Base-by-base conservation (phyloP, 37 sponge, comb jelly and placozoan genomes). In the Bolinopsis microptera region DNA sequence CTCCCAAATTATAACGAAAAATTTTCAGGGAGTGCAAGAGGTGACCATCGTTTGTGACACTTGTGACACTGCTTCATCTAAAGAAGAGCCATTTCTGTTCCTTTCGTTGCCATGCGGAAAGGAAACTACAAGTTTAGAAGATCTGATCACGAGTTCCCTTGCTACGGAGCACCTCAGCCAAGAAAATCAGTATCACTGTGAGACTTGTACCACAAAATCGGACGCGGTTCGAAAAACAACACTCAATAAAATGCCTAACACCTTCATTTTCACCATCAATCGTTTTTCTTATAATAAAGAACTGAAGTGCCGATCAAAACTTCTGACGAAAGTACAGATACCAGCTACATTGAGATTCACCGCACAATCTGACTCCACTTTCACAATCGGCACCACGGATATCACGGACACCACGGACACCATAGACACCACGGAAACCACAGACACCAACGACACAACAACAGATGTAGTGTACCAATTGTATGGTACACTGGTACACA, bases 111-210 rank as follows among this genome's bases (percentile, higher is more conserved):
- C 90, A 3, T 86, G 90, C 39, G 90, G 90, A 27, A 41, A 39
- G 26, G 90, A 86, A 27, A 0, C 61, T 0, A 33, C 61, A 28
- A 28, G 38, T 3, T 27, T 86, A n/a, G 61, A 39, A 40, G 36
- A 38, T 9, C 90, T 86, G 3, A 41, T 86, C 25, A 3, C 1
- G 26, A 39, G 35, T 8, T 36, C 36, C 48, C 61, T 86, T 1
- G 90, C 90, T 1, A 24, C 90, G 90, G 90, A 86, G 61, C 26
- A 41, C 48, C 61, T 86, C 13, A 39, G 28, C 22, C 31, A 41
- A 23, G 90, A 86, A 34, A 86, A 86, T 40, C 90, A 86, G 90
- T 86, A 86, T 27, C 90, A 86, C 35, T 86, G 90, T 30, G 90
- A 86, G 61, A 18, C 61, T 1, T 86, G 90, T n/a, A 28, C 61